Evolutionary conservation across 2,797 vertebrate genomes (phyloP), one percentile per base, ranked within the genome.

Genomic region (Sebastes minor): DNA sequence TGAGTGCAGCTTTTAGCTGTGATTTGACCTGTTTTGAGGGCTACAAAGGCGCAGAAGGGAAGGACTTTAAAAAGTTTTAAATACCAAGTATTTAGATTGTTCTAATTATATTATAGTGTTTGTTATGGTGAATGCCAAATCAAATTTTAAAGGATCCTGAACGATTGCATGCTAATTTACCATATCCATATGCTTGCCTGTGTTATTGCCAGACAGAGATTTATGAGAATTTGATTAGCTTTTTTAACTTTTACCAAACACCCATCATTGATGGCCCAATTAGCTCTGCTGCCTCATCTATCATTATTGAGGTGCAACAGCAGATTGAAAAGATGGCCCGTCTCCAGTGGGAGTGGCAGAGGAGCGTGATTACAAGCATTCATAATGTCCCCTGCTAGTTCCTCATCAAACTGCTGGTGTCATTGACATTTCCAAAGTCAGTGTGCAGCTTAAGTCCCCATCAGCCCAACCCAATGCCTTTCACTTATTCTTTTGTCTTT

Each of bases 351-450:
- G 79, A 86, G 71, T 84, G 62, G 68, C 74, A 83, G 72, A 71
- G 63, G 25, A 82, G 61, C 18, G 1, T 70, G 71, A 85, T 88
- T 80, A 78, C 81, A 71, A 71, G 68, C 72, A 74, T 88, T 74
- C 32, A 74, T 77, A 83, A 83, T 82, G 57, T 80, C 57, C 59
- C 57, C 56, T 57, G 63, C 46, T 69, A 61, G 56, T 55, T 77
- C 56, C 55, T 42, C 68, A 64, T 74, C 66, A 71, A 63, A 73
- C 68, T 55, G 52, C 49, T 52, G 63, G 23, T 76, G 76, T 79
- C 76, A 71, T 28, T 86, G 60, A 82, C 53, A 82, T 84, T 71
- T 85, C 38, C 76, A 85, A 72, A 85, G 80, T 88, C 78, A 84
- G 35, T 56, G 35, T 72, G 75, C 75, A 64, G 59, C 66, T 33